Conservation (phyloP, 2,888 invertebrate species). For the Drosophila atripex region DNA sequence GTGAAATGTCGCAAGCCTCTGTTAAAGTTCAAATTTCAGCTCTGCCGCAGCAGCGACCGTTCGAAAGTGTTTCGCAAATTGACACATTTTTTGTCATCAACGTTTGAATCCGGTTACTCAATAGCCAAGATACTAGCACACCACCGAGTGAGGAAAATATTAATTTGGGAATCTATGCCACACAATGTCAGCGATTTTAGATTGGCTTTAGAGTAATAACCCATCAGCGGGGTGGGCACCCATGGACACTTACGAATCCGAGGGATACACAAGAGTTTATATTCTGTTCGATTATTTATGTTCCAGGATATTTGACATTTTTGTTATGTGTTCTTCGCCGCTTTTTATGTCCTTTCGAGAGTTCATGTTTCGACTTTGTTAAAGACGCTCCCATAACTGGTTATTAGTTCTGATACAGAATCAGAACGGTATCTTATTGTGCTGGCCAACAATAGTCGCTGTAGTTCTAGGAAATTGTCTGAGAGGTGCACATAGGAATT, state of each 20-base stretch:
- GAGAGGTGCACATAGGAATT: conserved; percentile 46
- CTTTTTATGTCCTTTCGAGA: conserved; percentile 41
- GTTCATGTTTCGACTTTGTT: background rate
- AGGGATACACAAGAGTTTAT: conserved; percentile 35
- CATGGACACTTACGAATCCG: conserved; percentile 15
- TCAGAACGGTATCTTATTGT: conserved; percentile 68
- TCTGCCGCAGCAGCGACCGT: conserved; percentile 9
- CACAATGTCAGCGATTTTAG: conserved; percentile 58
- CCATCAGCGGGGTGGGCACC: conserved; percentile 25
- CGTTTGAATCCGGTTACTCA: conserved; percentile 64
- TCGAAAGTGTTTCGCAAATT: conserved; percentile 66
- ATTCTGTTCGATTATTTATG: conserved; percentile 65
- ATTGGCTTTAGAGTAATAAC: conserved; percentile 43
- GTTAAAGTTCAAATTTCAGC: conserved; percentile 63
- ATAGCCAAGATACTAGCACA: conserved; percentile 1
- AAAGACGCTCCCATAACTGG: conserved; percentile 19
- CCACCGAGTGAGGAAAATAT: conserved; percentile 27
- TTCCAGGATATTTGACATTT: conserved; percentile 72
- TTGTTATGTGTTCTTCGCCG: conserved; percentile 58
- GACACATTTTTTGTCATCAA: conserved; percentile 61
- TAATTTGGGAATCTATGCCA: conserved; percentile 59
- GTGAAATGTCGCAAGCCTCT: conserved; percentile 54
- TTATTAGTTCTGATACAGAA: conserved; percentile 31
- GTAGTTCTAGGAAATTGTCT: conserved; percentile 50
- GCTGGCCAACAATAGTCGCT: conserved; percentile 41